phyloP scores from a whole-genome alignment of 2,888 invertebrate species.

The Punctoribates punctum region DNA sequence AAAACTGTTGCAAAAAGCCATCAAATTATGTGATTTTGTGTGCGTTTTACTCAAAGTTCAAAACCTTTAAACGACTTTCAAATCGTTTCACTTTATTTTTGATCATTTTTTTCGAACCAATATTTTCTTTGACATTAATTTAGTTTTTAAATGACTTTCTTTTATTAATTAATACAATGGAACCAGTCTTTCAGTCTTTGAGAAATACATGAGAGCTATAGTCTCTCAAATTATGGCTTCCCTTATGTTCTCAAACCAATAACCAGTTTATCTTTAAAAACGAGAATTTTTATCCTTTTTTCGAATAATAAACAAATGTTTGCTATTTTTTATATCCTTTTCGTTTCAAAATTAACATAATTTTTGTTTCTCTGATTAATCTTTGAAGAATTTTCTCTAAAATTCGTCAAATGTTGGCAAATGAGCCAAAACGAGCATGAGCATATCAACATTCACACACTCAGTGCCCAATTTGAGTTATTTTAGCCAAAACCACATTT shows the following conservation, averaged over 20 bases:
- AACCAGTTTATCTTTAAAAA: not conserved
- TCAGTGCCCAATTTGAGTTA: too few relatives aligned
- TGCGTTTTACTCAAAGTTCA: conserved; percentile 22
- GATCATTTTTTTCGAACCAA: too few relatives aligned
- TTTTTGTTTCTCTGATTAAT: not conserved
- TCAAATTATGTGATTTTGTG: conserved; percentile 5
- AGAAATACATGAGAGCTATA: too few relatives aligned
- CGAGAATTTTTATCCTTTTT: not conserved
- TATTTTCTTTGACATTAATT: too few relatives aligned
- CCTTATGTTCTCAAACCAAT: not conserved
- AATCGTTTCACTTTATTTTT: not conserved
- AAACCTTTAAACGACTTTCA: conserved; percentile 10
- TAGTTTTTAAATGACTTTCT: too few relatives aligned
- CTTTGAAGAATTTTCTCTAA: not conserved
- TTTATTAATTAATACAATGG: too few relatives aligned
- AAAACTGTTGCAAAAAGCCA: conserved; percentile 24
- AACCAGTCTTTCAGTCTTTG: too few relatives aligned
- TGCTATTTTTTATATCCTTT: conserved; percentile 4
- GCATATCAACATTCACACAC: too few relatives aligned
- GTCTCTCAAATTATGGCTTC: too few relatives aligned
- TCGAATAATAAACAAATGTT: not conserved
- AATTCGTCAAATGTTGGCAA: not conserved
- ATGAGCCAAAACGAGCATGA: not conserved
- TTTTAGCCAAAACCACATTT: too few relatives aligned
- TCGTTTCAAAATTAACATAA: not conserved